A percentile compares a stretch with the other conserved stretches of the same genome.
phyloP scores from a whole-genome alignment of 1,140 invertebrate genomes.

The Panagrolaimus sp. region DNA sequence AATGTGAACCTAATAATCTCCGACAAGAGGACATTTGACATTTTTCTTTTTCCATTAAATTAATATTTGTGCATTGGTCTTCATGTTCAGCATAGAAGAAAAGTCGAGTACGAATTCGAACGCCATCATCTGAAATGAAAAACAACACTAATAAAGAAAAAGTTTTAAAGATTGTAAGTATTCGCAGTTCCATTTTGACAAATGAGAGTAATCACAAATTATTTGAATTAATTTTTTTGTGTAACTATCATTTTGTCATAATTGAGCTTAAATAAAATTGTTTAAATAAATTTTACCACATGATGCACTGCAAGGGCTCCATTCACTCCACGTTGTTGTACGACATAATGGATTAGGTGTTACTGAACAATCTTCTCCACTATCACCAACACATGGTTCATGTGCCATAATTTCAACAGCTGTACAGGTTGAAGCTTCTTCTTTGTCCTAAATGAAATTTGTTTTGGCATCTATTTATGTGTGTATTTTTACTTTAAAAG shows the following conservation, averaged over 20 bases:
- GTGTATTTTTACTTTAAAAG: constrained; percentile 61
- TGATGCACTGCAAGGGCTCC: constrained; percentile 71
- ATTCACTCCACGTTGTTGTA: constrained; percentile 73
- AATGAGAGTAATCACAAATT: too few species aligned
- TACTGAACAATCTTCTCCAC: constrained; percentile 52
- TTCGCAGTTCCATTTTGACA: too few species aligned
- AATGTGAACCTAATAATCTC: constrained; percentile 47
- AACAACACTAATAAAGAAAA: too few species aligned
- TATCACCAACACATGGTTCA: constrained; percentile 37
- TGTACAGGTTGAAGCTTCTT: not conserved
- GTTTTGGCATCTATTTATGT: constrained; percentile 58
- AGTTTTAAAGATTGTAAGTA: too few species aligned
- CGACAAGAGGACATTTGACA: constrained; percentile 49
- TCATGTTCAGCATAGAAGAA: constrained; percentile 57
- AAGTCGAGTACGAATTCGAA: constrained; percentile 60
- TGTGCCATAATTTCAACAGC: not conserved
- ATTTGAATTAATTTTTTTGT: too few species aligned
- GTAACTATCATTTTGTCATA: too few species aligned
- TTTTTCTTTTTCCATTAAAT: constrained; percentile 56
- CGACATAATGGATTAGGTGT: constrained; percentile 52
- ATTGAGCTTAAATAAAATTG: too few species aligned
- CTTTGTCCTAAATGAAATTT: not conserved
- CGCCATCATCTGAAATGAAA: too few species aligned
- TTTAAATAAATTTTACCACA: too few species aligned
- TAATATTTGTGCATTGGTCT: constrained; percentile 50